Conservation (phyloP, 2,888 invertebrate species). For the Epirrhoe alternata region DNA sequence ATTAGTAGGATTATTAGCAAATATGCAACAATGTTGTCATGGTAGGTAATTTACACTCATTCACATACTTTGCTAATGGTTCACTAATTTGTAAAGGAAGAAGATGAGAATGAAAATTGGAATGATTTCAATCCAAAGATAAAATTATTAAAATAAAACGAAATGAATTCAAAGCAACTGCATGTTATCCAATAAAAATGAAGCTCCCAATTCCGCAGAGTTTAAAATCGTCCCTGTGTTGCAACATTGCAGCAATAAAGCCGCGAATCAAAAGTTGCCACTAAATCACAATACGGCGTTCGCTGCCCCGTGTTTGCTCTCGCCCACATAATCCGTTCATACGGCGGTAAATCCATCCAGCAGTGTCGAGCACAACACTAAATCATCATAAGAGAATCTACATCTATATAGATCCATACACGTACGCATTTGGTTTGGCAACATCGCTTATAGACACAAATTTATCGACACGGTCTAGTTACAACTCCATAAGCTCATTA, state of each 20-base stretch:
- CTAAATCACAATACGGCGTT: slow-evolving; percentile 83
- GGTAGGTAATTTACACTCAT: slow-evolving; percentile 42
- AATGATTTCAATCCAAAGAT: too few relatives aligned
- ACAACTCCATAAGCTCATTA: slow-evolving; percentile 42
- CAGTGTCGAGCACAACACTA: slow-evolving; percentile 78
- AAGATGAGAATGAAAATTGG: not conserved
- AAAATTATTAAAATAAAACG: not conserved
- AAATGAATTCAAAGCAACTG: slow-evolving; percentile 6
- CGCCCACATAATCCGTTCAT: slow-evolving; percentile 85
- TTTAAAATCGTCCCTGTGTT: slow-evolving; percentile 57
- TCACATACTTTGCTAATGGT: not conserved
- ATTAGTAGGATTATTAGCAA: slow-evolving; percentile 72
- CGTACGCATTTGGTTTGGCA: slow-evolving; percentile 63
- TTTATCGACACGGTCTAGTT: slow-evolving; percentile 30
- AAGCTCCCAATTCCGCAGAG: slow-evolving; percentile 8
- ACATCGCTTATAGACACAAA: slow-evolving; percentile 45
- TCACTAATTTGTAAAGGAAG: not conserved
- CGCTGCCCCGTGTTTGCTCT: slow-evolving; percentile 83
- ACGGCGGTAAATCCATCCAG: slow-evolving; percentile 83
- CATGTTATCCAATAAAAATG: slow-evolving; percentile 8
- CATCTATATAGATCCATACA: slow-evolving; percentile 53
- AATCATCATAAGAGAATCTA: slow-evolving; percentile 85
- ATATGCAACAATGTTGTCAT: slow-evolving; percentile 66
- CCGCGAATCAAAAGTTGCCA: slow-evolving; percentile 81
- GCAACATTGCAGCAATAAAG: slow-evolving; percentile 72